A percentile compares a stretch with the other conserved stretches of the same genome.
phyloP scores from a whole-genome alignment of 2,797 vertebrate species.

The Coregonus suidteri region DNA sequence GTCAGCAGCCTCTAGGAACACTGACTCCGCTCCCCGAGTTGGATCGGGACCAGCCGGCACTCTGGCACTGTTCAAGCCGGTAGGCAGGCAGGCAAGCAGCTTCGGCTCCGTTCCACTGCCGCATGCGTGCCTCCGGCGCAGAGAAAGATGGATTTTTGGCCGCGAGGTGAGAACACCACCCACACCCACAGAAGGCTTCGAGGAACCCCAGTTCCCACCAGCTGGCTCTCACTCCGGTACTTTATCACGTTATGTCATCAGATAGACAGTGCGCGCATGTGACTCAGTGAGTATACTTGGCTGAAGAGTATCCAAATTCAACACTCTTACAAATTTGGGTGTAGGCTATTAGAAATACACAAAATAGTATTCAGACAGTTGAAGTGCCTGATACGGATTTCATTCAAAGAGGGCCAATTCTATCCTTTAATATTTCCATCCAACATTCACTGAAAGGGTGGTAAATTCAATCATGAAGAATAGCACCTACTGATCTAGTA shows the following conservation, averaged over 20 bases:
- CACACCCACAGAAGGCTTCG: conserved; percentile 28
- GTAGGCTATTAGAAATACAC: too few relatives aligned
- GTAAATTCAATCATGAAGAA: too few relatives aligned
- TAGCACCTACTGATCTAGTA: too few relatives aligned
- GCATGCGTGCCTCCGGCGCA: conserved; percentile 38
- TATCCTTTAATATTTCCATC: background rate
- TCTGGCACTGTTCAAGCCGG: conserved; percentile 18
- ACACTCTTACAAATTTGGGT: too few relatives aligned
- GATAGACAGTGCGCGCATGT: background rate
- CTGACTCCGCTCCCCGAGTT: conserved; percentile 33
- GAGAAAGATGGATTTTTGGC: conserved; percentile 15
- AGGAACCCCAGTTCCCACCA: conserved; percentile 40
- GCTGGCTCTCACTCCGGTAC: conserved; percentile 20
- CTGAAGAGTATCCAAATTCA: background rate
- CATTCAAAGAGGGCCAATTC: background rate
- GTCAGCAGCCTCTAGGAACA: conserved; percentile 4
- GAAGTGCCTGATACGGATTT: background rate
- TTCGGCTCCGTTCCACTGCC: conserved; percentile 35
- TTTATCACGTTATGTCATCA: background rate
- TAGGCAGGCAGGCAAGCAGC: background rate
- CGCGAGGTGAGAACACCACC: conserved; percentile 39
- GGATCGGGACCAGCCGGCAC: conserved; percentile 46
- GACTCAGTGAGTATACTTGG: background rate
- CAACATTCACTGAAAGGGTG: background rate
- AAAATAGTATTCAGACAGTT: background rate